Percentiles rank a stretch among this genome's conserved stretches.
Evolutionary conservation across 2,797 vertebrate genomes (phyloP).

Genomic region (Anas capensis): DNA sequence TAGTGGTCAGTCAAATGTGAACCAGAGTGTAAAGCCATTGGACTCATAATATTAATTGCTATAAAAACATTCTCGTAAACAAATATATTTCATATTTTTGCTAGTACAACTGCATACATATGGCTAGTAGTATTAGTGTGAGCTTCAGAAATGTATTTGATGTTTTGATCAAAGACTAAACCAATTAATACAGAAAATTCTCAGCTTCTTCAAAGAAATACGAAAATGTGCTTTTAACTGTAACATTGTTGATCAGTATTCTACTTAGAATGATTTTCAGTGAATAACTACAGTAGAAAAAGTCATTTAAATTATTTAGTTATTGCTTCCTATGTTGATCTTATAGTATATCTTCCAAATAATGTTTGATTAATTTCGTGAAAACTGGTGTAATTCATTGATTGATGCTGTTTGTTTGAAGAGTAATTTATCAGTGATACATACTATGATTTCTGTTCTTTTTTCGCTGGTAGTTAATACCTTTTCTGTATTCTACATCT

Average conservation of each 20-base stretch:
- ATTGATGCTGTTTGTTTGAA: not conserved
- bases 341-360: not conserved
- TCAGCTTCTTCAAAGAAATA: not conserved
- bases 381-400: not conserved
- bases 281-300: not conserved
- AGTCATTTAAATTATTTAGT: not conserved
- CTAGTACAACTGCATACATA: not conserved
- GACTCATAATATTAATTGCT: not conserved
- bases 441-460: not conserved
- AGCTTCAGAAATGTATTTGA: not conserved
- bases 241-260: not conserved
- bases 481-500: not conserved
- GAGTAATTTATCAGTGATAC: not conserved
- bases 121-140: not conserved
- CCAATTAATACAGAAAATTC: not conserved
- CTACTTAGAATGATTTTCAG: not conserved
- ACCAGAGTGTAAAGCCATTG: not conserved
- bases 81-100: accelerated
- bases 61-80: not conserved
- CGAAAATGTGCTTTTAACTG: not conserved
- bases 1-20: not conserved
- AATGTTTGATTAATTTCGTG: not conserved
- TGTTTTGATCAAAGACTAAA: not conserved
- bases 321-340: not conserved
- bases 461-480: not conserved